These are phyloP conservation scores for Diplolepis rosae DNA, from an alignment of 2,888 invertebrate species.

Conservation along the genomic window DNA sequence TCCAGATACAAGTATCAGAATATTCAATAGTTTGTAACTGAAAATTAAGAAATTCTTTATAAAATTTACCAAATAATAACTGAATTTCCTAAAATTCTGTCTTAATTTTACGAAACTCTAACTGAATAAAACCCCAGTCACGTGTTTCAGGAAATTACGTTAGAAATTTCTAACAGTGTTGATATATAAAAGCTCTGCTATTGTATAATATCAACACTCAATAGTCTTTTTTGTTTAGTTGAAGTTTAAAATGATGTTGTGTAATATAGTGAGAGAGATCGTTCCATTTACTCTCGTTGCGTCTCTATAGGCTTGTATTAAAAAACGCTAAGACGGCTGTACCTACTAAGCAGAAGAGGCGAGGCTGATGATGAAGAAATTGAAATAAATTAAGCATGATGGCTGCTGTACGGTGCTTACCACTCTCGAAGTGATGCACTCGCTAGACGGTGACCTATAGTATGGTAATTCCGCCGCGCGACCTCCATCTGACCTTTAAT, in stretches of 20 bases:
- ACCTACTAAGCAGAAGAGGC: constrained; percentile 37
- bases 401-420: constrained; percentile 23
- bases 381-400: constrained; percentile 59
- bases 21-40: too few relatives aligned
- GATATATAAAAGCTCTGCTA: neutral
- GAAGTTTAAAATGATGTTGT: neutral
- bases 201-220: neutral
- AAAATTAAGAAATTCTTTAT: too few relatives aligned
- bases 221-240: neutral
- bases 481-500: constrained; percentile 71
- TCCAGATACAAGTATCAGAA: too few relatives aligned
- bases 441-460: constrained; percentile 51
- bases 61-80: too few relatives aligned
- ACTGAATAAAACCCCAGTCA: too few relatives aligned
- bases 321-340: constrained; percentile 39
- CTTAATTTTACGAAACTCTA: too few relatives aligned
- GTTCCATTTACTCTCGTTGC: constrained; percentile 34
- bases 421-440: neutral
- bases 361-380: constrained; percentile 55
- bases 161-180: too few relatives aligned
- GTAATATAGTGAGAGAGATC: constrained; percentile 19
- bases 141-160: too few relatives aligned
- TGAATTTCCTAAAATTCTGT: too few relatives aligned
- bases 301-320: constrained; percentile 33
- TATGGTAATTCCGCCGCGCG: constrained; percentile 64